These are phyloP conservation scores for Lepidocyrtinus sp. DNA, from an alignment of 2,888 invertebrate genomes.

Conservation along the genomic window DNA sequence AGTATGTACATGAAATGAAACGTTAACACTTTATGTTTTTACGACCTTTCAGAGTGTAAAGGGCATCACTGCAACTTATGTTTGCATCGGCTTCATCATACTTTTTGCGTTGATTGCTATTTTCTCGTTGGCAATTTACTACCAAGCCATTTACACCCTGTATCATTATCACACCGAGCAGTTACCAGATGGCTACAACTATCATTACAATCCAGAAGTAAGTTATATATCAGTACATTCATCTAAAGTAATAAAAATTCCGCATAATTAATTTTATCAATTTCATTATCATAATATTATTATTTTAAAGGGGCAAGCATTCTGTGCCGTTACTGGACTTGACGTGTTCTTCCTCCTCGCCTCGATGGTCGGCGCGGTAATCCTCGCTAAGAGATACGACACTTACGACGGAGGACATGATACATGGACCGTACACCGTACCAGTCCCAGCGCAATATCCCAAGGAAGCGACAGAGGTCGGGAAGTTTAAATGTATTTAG, in stretches of 20 bases:
- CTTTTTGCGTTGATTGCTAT: constrained; percentile 52
- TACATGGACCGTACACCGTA: constrained; percentile 45
- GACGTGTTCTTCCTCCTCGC: constrained; percentile 55
- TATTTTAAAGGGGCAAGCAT: constrained; percentile 60
- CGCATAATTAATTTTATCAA: too few species aligned
- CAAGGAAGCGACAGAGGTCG: constrained; percentile 55
- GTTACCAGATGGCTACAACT: constrained; percentile 52
- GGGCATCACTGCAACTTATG: constrained; percentile 52
- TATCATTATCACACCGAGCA: constrained; percentile 60
- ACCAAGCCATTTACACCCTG: constrained; percentile 60
- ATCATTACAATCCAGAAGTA: constrained; percentile 60
- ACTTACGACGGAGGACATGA: constrained; percentile 51
- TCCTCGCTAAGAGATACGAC: constrained; percentile 53
- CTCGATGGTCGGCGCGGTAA: constrained; percentile 56
- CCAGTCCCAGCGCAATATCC: constrained; percentile 41
- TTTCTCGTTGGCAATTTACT: constrained; percentile 62
- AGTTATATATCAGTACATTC: neutral
- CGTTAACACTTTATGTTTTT: too few species aligned
- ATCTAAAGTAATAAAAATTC: too few species aligned
- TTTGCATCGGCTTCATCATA: constrained; percentile 45
- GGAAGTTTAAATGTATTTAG: constrained; percentile 51
- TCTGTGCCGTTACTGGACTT: constrained; percentile 61
- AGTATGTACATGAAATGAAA: too few species aligned
- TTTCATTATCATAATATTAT: neutral
- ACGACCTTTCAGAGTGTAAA: constrained; percentile 44